These are phyloP conservation scores for Agapostemon virescens DNA, from an alignment of 2,888 invertebrate species.

Conservation along the genomic window DNA sequence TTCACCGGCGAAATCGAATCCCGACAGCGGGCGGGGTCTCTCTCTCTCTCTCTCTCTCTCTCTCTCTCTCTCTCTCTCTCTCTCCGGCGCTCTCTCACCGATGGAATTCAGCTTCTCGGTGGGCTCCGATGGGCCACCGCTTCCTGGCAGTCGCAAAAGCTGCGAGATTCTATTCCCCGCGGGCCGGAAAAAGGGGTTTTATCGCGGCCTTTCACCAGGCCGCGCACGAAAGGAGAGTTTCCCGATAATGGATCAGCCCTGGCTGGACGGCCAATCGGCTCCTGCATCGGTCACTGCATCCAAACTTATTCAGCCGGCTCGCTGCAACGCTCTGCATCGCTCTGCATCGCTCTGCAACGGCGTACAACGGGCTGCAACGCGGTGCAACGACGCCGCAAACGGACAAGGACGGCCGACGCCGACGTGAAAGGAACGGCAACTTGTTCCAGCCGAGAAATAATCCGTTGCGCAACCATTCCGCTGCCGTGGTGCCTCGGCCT, in stretches of 20 bases:
- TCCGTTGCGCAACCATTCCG: background rate
- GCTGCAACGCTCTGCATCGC: background rate
- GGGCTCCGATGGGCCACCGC: slow-evolving; percentile 11
- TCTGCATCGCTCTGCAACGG: too few species aligned
- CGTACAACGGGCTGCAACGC: background rate
- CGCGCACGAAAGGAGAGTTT: slow-evolving; percentile 54
- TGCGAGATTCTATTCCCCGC: slow-evolving; percentile 24
- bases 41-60: background rate
- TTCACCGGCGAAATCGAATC: slow-evolving; percentile 58
- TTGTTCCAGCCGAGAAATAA: slow-evolving; percentile 34
- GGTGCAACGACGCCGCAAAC: background rate
- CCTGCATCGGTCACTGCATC: slow-evolving; percentile 29
- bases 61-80: background rate
- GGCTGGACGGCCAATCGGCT: slow-evolving; percentile 32
- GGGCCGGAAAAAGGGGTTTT: slow-evolving; percentile 49
- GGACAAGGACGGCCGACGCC: background rate
- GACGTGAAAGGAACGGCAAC: slow-evolving; percentile 29
- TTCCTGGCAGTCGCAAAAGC: slow-evolving; percentile 49
- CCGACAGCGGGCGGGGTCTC: slow-evolving; percentile 4
- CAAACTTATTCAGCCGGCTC: slow-evolving; percentile 36
- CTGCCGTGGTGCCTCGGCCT: background rate
- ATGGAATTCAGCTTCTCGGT: slow-evolving; percentile 1
- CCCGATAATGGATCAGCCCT: slow-evolving; percentile 58
- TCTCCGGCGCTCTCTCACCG: background rate
- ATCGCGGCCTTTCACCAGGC: slow-evolving; percentile 58